Base-by-base conservation (phyloP, 37 sponge, comb jelly and placozoan genomes). In the Haliclona indistincta region DNA sequence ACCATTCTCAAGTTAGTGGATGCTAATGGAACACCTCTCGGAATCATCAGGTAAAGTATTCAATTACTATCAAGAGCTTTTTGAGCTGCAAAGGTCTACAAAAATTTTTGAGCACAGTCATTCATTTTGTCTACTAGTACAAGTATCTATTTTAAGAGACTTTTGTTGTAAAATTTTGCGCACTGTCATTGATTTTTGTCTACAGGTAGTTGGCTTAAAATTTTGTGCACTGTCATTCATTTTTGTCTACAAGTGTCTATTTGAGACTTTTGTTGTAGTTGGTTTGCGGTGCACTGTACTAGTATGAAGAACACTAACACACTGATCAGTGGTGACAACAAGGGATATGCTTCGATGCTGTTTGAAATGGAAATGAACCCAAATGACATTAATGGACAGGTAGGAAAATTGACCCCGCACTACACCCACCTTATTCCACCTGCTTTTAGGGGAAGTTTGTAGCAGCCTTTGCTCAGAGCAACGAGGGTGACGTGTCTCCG, bases 271-370 rank as follows among this genome's bases (percentile, higher is more conserved):
- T n/a, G n/a, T n/a, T n/a, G n/a, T n/a, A n/a, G 88, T 58, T 96
- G 97, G 97, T 93, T 93, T 86, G 90, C 97, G 36, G 97, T 96
- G 0, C 97, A 96, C 77, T 79, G 94, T 43, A 94, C 94, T 6
- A 93, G 97, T 51, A 96, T 96, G 97, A 96, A 96, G 76, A 89
- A 89, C 76, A 93, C 97, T 45, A 96, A 96, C 62, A 30, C 34
- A 17, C 76, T 90, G 38, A 79, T 96, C 73, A 96, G 97, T 77
- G 88, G 91, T 1, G 97, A 96, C 78, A 96, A 96, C 78, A 96
- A 96, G 51, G 97, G 97, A 25, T 64, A 86, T 52, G 97, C 97
- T 44, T 93, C 97, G 8, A 32, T 68, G 25, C 80, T 93, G 26
- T 79, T 82, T 76, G 97, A 96, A 56, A 55, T 71, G 69, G 61